Evolutionary conservation across 2,113 vertebrate species (phyloP).

Genomic region (Bubo blakistoni): DNA sequence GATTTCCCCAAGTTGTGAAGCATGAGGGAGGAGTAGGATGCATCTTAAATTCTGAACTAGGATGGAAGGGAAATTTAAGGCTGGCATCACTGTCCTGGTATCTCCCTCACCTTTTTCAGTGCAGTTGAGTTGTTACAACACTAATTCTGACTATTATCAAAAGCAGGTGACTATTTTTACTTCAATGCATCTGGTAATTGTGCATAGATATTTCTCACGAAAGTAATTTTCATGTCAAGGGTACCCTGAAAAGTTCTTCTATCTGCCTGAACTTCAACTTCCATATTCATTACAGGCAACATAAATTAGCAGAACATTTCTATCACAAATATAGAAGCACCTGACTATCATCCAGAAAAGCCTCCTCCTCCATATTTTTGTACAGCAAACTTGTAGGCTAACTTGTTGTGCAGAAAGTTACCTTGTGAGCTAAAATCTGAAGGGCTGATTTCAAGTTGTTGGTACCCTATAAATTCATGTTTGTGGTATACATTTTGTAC

Average conservation of each 20-base stretch:
- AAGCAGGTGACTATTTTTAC: background rate
- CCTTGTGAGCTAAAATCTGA: background rate
- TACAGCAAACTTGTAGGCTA: background rate
- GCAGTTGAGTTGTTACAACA: rapidly evolving
- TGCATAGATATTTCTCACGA: background rate
- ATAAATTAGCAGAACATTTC: background rate
- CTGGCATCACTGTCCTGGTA: background rate
- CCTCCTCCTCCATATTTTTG: background rate
- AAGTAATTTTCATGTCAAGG: background rate
- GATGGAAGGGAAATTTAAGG: background rate
- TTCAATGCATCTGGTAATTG: background rate
- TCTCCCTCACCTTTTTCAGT: background rate
- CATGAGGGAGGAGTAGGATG: background rate
- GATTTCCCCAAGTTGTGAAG: background rate
- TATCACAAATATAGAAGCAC: background rate
- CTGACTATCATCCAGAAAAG: background rate
- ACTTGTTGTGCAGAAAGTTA: background rate
- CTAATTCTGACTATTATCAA: background rate
- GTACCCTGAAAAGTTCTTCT: background rate
- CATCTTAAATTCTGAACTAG: background rate
- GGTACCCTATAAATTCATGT: background rate
- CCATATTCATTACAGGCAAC: background rate
- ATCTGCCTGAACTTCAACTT: background rate
- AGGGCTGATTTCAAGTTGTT: background rate
- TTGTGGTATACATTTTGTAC: background rate